Evolutionary conservation across 1,140 invertebrate genomes (phyloP).

Genomic region (Rhyacophila brunnea): DNA sequence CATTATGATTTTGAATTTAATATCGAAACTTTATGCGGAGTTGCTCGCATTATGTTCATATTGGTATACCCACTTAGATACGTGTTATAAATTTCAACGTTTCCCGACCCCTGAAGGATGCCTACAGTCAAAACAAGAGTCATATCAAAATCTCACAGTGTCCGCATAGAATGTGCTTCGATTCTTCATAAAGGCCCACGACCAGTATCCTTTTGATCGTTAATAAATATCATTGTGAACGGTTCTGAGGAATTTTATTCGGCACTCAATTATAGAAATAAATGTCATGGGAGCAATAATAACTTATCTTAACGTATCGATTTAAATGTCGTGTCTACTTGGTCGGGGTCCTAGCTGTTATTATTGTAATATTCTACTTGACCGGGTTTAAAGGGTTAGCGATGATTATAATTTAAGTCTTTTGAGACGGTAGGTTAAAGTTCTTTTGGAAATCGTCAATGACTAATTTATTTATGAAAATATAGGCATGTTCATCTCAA

Average conservation of each 20-base stretch:
- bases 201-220: conserved; percentile 14
- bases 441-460: too few species aligned
- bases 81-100: too few species aligned
- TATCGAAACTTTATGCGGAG: too few species aligned
- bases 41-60: too few species aligned
- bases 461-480: too few species aligned
- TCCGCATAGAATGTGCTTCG: neutral
- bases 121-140: too few species aligned
- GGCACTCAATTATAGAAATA: conserved; percentile 37
- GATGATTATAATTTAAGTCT: conserved; percentile 5
- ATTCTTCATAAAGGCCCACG: conserved; percentile 7
- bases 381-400: conserved; percentile 11
- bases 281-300: conserved; percentile 27
- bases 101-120: too few species aligned
- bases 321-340: conserved; percentile 27
- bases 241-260: conserved; percentile 31
- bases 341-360: conserved; percentile 12
- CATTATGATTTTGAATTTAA: too few species aligned
- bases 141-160: too few species aligned
- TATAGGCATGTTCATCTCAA: too few species aligned
- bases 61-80: too few species aligned
- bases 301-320: conserved; percentile 32
- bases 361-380: conserved; percentile 8
- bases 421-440: neutral
- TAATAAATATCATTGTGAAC: conserved; percentile 28